A percentile compares a stretch with the other conserved stretches of the same genome.
These are phyloP conservation scores for Oreochromis grahami DNA, from an alignment of 2,797 vertebrate genomes.

Conservation along the genomic window DNA sequence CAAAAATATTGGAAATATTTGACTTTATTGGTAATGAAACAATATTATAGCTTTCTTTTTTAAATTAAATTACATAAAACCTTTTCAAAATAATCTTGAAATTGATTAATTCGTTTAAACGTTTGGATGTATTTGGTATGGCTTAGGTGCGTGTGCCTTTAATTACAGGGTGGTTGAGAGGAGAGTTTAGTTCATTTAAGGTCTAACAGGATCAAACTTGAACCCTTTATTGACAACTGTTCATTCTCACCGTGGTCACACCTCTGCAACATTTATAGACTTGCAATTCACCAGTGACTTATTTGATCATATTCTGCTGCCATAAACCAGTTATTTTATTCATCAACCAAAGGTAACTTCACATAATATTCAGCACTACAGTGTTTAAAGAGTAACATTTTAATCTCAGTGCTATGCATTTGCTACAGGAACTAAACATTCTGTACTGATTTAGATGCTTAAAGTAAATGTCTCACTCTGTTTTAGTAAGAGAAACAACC, in stretches of 20 bases:
- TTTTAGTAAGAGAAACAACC: background rate
- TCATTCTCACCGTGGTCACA: background rate
- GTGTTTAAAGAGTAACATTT: background rate
- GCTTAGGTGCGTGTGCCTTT: background rate
- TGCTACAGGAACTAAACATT: background rate
- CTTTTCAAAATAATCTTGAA: background rate
- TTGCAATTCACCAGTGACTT: background rate
- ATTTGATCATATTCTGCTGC: rapidly evolving
- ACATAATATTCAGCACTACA: background rate
- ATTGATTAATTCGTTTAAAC: background rate
- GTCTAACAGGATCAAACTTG: background rate
- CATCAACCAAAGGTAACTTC: background rate
- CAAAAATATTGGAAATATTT: background rate
- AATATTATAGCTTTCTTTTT: background rate
- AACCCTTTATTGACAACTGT: background rate
- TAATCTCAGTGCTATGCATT: background rate
- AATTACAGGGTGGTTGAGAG: background rate
- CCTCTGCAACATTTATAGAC: background rate
- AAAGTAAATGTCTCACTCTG: background rate
- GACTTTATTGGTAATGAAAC: background rate
- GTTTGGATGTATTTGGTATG: background rate
- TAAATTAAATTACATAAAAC: background rate
- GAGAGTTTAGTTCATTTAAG: background rate
- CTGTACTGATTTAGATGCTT: rapidly evolving
- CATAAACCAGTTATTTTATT: background rate